Conservation (phyloP, 2,113 vertebrate species). For the Elachura formosa region DNA sequence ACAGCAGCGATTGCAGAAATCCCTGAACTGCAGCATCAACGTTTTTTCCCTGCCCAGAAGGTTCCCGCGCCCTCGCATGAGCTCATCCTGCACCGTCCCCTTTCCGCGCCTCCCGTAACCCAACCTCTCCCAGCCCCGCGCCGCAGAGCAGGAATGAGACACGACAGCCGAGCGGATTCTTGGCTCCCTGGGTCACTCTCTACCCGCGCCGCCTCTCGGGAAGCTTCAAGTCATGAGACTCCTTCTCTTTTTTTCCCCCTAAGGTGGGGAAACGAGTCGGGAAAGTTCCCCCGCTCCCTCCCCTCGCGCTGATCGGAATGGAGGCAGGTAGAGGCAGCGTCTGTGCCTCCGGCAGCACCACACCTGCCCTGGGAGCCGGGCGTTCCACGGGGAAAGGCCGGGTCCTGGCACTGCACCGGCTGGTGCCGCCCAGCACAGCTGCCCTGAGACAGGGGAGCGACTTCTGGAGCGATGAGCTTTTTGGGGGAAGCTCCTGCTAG, state of each 20-base stretch:
- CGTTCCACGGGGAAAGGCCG: neutral
- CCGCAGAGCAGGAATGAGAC: neutral
- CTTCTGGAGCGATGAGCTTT: neutral
- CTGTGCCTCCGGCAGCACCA: neutral
- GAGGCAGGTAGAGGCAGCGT: neutral
- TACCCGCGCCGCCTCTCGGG: neutral
- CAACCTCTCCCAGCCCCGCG: neutral
- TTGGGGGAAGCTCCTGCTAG: neutral
- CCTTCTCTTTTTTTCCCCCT: neutral
- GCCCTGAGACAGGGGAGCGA: neutral
- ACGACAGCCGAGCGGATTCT: neutral
- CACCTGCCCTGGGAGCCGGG: neutral
- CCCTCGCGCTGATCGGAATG: neutral
- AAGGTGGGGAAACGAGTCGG: neutral
- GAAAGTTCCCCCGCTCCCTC: neutral
- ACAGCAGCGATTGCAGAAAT: neutral
- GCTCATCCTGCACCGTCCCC: conserved; percentile 12
- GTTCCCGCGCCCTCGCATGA: neutral
- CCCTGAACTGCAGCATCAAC: neutral
- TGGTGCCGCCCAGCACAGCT: neutral
- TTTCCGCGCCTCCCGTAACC: neutral
- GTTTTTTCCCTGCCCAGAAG: neutral
- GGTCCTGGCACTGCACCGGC: neutral
- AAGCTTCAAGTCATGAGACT: neutral
- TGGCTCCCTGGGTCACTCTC: neutral